Conservation (phyloP, 2,113 vertebrate species). For the Nicator chloris region DNA sequence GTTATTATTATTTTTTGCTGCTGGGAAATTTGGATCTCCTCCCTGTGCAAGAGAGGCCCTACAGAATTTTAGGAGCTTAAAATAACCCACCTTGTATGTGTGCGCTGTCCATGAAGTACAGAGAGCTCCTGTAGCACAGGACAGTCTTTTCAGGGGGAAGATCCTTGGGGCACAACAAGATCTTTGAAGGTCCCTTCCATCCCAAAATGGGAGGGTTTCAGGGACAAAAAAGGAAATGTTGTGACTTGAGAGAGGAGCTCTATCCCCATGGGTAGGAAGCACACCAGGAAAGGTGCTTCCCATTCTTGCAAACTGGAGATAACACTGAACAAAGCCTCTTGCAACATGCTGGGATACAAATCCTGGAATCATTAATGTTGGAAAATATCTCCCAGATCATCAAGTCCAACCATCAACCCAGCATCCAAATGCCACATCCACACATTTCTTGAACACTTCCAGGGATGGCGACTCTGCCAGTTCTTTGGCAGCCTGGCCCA, state of each 20-base stretch:
- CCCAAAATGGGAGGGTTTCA: not conserved
- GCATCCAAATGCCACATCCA: not conserved
- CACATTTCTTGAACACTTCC: rapidly evolving
- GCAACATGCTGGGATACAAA: not conserved
- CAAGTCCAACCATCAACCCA: not conserved
- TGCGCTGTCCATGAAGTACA: not conserved
- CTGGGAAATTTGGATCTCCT: not conserved
- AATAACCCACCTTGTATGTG: not conserved
- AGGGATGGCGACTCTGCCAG: rapidly evolving
- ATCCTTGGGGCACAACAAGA: not conserved
- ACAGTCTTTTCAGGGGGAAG: not conserved
- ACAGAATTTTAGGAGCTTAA: not conserved
- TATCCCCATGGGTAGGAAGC: not conserved
- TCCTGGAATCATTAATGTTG: too few relatives aligned
- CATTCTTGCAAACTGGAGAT: not conserved
- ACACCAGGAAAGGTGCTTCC: not conserved
- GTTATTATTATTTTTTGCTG: not conserved
- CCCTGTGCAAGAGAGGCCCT: not conserved
- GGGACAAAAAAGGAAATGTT: not conserved
- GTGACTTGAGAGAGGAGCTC: not conserved
- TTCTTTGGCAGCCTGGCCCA: not conserved
- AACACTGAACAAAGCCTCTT: not conserved
- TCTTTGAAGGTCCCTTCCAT: not conserved
- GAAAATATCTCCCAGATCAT: not conserved
- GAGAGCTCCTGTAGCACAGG: not conserved